Evolutionary conservation across 2,888 invertebrate species (phyloP), one percentile per base, ranked within the genome.

Genomic region (Neocrepidodera transversa): DNA sequence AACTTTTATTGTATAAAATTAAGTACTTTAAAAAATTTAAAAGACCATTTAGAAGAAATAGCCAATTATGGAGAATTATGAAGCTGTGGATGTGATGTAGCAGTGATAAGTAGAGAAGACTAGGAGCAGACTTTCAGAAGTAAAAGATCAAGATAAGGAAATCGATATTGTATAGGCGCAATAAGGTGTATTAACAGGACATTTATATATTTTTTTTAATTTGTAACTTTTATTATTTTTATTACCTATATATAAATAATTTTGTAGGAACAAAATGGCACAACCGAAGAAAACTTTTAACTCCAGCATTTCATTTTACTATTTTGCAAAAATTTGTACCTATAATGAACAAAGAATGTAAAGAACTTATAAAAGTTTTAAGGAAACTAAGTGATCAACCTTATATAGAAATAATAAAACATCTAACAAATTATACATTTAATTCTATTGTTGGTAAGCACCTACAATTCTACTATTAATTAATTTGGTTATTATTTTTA

Each of bases 261-360:
- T 8, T 32, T 32, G n/a, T 8, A 65, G 65, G 63, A 51, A 18
- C 47, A 4, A 65, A 68, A 62, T 69, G 69, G 69, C 65, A 66
- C 36, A 51, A 42, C 4, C 51, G 69, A 35, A 57, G 69, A 13
- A 66, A 66, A 47, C 65, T 69, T 20, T 38, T 69, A 49, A 69
- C 69, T 2, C 66, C 69, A 26, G 65, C 69, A 7, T 69, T 69
- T 32, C 69, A 69, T 50, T 69, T 69, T 32, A 65, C 47, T 17
- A 66, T 69, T 14, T 28, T 69, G 11, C 66, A 68, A 43, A 51
- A 66, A 5, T 69, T 67, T 45, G 28, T 65, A 1, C 38, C 55
- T 1, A 57, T 66, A 23, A 67, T 69, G 32, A 62, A 64, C 18
- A 62, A 54, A 49, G 62, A 68, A 65, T 63, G 64, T 18, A 42